phyloP scores from a whole-genome alignment of 35 echinoderm and acorn worm species.

The Patiria miniata region DNA sequence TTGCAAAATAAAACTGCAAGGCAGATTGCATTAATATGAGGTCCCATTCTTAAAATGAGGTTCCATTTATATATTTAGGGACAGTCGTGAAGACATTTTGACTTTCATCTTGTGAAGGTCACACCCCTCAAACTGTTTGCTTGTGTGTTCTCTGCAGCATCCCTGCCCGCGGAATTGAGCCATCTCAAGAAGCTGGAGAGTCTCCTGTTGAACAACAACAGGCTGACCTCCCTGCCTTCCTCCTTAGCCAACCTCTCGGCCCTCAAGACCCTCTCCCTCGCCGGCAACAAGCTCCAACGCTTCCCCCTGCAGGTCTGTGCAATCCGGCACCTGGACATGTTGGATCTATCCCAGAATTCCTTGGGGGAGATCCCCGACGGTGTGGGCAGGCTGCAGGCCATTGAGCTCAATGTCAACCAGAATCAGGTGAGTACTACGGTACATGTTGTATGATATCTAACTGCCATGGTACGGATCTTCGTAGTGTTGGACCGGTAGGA shows the following conservation, averaged over 20 bases:
- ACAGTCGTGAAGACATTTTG: too few species aligned
- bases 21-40: not conserved
- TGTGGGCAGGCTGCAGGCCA: slow-evolving; percentile 65
- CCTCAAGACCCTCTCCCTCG: slow-evolving; percentile 62
- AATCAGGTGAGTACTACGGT: slow-evolving; percentile 75
- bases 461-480: too few species aligned
- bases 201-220: slow-evolving; percentile 62
- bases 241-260: slow-evolving; percentile 53
- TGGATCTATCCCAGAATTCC: slow-evolving; percentile 86
- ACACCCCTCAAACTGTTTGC: too few species aligned
- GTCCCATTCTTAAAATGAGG: too few species aligned
- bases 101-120: not conserved
- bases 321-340: slow-evolving; percentile 74
- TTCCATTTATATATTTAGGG: too few species aligned
- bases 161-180: slow-evolving; percentile 62
- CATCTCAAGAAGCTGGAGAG: slow-evolving; percentile 77
- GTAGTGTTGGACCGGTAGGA: too few species aligned
- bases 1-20: too few species aligned
- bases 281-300: slow-evolving; percentile 63
- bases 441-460: too few species aligned
- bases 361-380: slow-evolving; percentile 67
- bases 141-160: slow-evolving; percentile 46
- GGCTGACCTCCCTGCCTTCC: slow-evolving; percentile 60
- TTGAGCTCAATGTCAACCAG: slow-evolving; percentile 92
- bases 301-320: slow-evolving; percentile 75